A percentile compares a stretch with the other conserved stretches of the same genome.
Evolutionary conservation across 1,140 invertebrate species (phyloP).

Genomic region (Tetramorium simillimum): DNA sequence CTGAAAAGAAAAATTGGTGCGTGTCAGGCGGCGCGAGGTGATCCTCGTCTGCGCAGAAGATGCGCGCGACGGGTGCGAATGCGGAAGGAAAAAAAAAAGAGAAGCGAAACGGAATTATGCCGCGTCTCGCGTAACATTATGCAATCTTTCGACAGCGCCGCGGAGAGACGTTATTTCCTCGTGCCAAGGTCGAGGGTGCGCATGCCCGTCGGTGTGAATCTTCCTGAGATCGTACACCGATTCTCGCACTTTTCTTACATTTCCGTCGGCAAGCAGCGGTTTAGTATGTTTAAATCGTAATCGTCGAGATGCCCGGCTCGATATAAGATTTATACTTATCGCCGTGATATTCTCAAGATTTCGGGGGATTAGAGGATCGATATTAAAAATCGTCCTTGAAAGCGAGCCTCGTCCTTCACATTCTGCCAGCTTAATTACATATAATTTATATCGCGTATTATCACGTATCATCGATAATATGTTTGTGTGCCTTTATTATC

Average conservation of each 20-base stretch:
- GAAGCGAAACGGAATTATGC: conserved; percentile 15
- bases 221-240: conserved; percentile 38
- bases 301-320: not conserved
- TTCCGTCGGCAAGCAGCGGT: not conserved
- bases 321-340: not conserved
- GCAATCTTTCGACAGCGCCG: conserved; percentile 64
- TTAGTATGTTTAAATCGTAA: not conserved
- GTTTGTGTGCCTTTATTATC: conserved; percentile 3
- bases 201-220: conserved; percentile 47
- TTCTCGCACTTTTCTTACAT: conserved; percentile 2
- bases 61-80: not conserved
- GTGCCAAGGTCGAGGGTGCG: conserved; percentile 55
- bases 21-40: not conserved
- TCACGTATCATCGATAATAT: not conserved
- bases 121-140: conserved; percentile 69
- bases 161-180: conserved; percentile 61
- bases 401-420: not conserved
- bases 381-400: not conserved
- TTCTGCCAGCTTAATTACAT: not conserved
- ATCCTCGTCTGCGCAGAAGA: not conserved
- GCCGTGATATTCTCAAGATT: not conserved
- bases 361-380: not conserved
- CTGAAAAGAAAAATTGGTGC: conserved; percentile 36
- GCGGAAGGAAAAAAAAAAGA: not conserved
- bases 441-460: conserved; percentile 10